Conservation (phyloP, 64 coral and sea anemone genomes). For the Montipora capricornis region DNA sequence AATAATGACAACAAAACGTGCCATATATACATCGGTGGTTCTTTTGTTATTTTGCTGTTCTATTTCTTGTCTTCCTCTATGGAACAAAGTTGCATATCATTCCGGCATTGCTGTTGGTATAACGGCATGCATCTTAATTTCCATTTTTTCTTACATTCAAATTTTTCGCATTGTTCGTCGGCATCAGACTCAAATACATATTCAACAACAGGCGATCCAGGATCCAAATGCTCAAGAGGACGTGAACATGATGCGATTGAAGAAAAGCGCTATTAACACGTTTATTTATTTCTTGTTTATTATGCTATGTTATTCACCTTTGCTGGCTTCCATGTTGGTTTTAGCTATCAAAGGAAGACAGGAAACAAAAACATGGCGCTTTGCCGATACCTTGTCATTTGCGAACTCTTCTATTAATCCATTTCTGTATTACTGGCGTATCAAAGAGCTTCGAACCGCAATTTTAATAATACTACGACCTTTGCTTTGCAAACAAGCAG, state of each 20-base stretch:
- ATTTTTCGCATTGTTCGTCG: slow-evolving; percentile 11
- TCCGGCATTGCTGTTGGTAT: neutral
- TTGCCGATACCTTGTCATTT: slow-evolving; percentile 11
- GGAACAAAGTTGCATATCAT: neutral
- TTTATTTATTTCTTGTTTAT: slow-evolving; percentile 36
- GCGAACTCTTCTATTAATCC: slow-evolving; percentile 42
- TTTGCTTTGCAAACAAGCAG: neutral
- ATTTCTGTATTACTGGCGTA: slow-evolving; percentile 30
- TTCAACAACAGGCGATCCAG: neutral
- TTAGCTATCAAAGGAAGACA: neutral
- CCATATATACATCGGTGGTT: neutral
- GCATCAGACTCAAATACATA: neutral
- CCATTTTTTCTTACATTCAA: neutral
- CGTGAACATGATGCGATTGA: neutral
- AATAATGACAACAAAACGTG: slow-evolving; percentile 16
- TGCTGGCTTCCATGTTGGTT: slow-evolving; percentile 6
- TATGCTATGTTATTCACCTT: slow-evolving; percentile 15
- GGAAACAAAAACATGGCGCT: neutral
- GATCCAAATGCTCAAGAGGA: neutral
- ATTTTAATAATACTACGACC: neutral
- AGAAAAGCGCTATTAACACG: neutral
- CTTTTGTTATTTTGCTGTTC: neutral
- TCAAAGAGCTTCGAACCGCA: neutral
- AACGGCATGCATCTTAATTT: neutral
- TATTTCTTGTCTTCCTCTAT: neutral